These are phyloP conservation scores for Procavia capensis DNA, from an alignment of 2,113 vertebrate genomes.

Conservation along the genomic window DNA sequence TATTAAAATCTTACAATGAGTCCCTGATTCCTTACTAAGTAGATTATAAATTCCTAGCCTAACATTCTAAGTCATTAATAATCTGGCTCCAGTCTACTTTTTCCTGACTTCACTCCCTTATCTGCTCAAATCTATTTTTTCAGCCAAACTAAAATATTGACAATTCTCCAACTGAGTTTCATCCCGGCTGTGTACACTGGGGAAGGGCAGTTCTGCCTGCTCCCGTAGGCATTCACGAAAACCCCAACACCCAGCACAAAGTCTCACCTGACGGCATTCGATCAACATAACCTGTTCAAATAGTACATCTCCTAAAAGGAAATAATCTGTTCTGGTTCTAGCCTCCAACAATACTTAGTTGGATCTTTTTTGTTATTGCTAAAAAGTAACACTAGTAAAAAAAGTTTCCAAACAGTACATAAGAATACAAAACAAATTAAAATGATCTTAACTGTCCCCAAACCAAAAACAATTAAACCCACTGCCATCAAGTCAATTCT, in stretches of 20 bases:
- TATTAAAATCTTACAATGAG: slow-evolving; percentile 25
- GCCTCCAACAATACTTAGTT: background rate
- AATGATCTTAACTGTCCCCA: background rate
- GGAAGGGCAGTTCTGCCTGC: background rate
- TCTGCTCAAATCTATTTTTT: background rate
- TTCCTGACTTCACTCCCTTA: background rate
- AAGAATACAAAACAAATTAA: slow-evolving; percentile 22
- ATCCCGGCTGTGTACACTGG: background rate
- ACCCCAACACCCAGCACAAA: background rate
- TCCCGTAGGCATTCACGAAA: background rate
- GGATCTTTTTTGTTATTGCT: background rate
- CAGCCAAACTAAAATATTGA: background rate
- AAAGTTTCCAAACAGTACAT: background rate
- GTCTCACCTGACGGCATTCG: background rate
- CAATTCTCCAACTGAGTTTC: background rate
- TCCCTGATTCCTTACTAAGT: slow-evolving; percentile 25
- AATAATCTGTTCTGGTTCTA: background rate
- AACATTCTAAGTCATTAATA: background rate
- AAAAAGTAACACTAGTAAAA: slow-evolving; percentile 21
- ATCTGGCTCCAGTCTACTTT: background rate
- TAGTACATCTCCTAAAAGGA: background rate
- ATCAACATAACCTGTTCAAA: background rate
- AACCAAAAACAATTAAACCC: too few relatives aligned
- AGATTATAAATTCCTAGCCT: slow-evolving; percentile 14
- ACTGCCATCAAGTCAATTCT: too few relatives aligned